Base-by-base conservation (phyloP, 1,140 invertebrate genomes). In the Megalopta genalis region DNA sequence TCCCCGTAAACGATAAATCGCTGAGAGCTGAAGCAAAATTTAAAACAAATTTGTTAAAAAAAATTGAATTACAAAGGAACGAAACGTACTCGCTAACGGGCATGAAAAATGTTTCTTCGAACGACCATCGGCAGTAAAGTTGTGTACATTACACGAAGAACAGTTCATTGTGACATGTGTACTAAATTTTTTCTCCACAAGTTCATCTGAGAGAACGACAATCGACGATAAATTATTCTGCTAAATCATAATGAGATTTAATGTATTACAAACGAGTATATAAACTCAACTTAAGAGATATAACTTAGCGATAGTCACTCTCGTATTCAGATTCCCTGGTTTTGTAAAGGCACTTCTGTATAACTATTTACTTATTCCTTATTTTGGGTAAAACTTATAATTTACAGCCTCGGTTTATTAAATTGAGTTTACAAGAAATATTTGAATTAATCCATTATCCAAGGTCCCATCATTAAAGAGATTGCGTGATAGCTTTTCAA, bases 321-420 rank as follows among this genome's bases (percentile, higher is more conserved):
- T 84, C 77, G 70, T 64, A 63, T 67, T 85, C 78, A 86, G 75
- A 88, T 86, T 82, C 73, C 86, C 77, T 81, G 79, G 78, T 87
- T 89, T 86, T 68, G 67, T 83, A 86, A 88, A 91, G 90, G 90
- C 90, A 91, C 90, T 91, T 91, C 88, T 82, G 87, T 85, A 86
- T 72, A 78, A 87, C 87, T 86, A 52, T 52, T 52, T 21, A 78
- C 76, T 86, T 84, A 81, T 62, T 65, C 63, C 74, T 75, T 73
- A 68, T 57, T 70, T 78, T 62, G 63, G 39, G 70, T 81, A 77
- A 83, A 80, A 86, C 72, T 75, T 86, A 86, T 77, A 86, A 86
- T 84, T 86, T 86, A 86, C 85, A 86, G 84, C 82, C 85, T 86
- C 83, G 65, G 42, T 79, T 71, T 72, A 72, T 72, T 65, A 54